These are phyloP conservation scores for Eristalis tenax DNA, from an alignment of 2,888 invertebrate species.

Conservation along the genomic window DNA sequence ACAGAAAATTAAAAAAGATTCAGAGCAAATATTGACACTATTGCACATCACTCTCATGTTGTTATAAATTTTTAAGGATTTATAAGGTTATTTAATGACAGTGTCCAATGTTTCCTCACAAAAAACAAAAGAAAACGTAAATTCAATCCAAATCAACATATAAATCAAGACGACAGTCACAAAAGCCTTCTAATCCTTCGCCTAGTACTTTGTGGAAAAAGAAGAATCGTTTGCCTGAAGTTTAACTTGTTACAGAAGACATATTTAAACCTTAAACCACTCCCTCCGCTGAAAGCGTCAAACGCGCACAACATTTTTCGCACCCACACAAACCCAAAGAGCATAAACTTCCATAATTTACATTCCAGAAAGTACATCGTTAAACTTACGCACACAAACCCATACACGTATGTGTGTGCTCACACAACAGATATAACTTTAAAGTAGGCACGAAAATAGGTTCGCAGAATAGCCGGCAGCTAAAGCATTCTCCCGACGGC, in stretches of 20 bases:
- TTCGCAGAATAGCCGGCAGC: constrained; percentile 15
- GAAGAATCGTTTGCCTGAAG: not conserved
- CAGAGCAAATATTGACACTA: no score
- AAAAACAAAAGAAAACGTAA: not conserved
- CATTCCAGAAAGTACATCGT: not conserved
- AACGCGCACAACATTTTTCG: not conserved
- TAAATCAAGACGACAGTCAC: not conserved
- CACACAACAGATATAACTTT: not conserved
- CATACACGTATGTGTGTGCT: not conserved
- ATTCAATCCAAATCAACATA: not conserved
- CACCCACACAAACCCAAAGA: not conserved
- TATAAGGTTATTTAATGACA: no score
- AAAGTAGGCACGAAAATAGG: constrained; percentile 24
- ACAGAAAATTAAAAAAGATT: no score
- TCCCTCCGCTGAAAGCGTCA: not conserved
- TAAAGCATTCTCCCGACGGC: constrained; percentile 10
- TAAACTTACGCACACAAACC: not conserved
- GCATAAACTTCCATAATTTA: not conserved
- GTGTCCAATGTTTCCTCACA: no score
- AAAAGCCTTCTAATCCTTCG: not conserved
- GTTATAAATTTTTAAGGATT: no score
- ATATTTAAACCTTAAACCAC: not conserved
- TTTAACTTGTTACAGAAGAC: not conserved
- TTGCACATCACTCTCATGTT: no score
- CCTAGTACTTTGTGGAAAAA: not conserved